Conservation (phyloP, 2,113 vertebrate genomes). For the Misgurnus anguillicaudatus region DNA sequence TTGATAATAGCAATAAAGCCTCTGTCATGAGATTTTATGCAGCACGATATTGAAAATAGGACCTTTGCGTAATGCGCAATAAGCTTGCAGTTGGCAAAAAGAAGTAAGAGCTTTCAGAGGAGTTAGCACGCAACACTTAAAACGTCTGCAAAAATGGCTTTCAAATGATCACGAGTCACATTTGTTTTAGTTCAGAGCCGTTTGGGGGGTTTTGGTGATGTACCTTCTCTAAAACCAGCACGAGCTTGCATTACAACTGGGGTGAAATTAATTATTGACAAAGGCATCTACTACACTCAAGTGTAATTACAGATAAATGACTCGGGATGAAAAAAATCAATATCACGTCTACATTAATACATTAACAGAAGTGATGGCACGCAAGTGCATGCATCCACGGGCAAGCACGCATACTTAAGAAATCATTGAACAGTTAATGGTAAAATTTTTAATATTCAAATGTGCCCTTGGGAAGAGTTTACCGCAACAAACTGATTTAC, state of each 20-base stretch:
- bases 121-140: conserved; percentile 10
- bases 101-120: neutral
- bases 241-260: neutral
- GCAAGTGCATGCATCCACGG: neutral
- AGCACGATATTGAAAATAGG: neutral
- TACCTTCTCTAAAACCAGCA: neutral
- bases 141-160: conserved; percentile 1
- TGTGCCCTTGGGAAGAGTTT: conserved; percentile 13
- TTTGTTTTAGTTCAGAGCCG: conserved; percentile 2
- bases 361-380: neutral
- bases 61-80: neutral
- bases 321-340: conserved; percentile 33
- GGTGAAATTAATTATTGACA: conserved; percentile 45
- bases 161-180: neutral
- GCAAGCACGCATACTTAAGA: neutral
- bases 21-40: conserved; percentile 2
- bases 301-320: conserved; percentile 32
- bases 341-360: conserved; percentile 40
- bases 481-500: neutral
- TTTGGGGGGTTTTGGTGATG: neutral
- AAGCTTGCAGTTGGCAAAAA: neutral
- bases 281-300: conserved; percentile 36
- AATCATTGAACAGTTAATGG: neutral
- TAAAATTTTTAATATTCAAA: conserved; percentile 6
- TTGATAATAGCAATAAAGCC: conserved; percentile 24